phyloP scores from a whole-genome alignment of 1,140 invertebrate genomes.

The Venturia canescens region DNA sequence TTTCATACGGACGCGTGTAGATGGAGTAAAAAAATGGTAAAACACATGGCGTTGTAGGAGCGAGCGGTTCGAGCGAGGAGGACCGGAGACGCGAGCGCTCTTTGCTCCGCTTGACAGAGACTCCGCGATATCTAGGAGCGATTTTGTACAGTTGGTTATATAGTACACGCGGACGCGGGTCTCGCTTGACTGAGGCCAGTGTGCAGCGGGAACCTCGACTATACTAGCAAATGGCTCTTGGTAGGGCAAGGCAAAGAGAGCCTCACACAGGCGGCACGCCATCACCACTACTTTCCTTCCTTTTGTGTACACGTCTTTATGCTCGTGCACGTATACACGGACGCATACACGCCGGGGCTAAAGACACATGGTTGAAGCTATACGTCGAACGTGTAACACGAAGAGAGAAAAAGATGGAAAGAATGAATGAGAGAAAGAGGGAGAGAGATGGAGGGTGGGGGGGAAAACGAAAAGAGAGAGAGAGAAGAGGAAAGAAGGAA shows the following conservation, averaged over 20 bases:
- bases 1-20: neutral
- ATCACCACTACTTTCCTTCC: conserved; percentile 37
- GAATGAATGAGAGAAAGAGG: conserved; percentile 10
- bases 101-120: neutral
- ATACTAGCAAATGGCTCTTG: conserved; percentile 38
- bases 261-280: conserved; percentile 48
- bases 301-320: conserved; percentile 24
- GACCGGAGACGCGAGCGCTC: conserved; percentile 9
- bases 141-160: conserved; percentile 25
- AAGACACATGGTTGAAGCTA: neutral
- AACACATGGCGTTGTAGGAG: neutral
- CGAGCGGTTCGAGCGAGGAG: neutral
- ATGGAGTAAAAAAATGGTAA: neutral
- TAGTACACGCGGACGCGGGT: conserved; percentile 62
- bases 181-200: conserved; percentile 69
- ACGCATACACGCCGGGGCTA: neutral
- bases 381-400: neutral
- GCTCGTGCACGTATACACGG: neutral
- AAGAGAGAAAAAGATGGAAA: conserved; percentile 19
- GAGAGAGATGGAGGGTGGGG: neutral
- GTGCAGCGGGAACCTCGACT: conserved; percentile 37
- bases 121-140: conserved; percentile 17
- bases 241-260: conserved; percentile 26
- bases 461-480: neutral
- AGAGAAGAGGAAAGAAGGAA: neutral